These are phyloP conservation scores for Drosophila mulleri DNA, from an alignment of 2,888 invertebrate species.

Conservation along the genomic window DNA sequence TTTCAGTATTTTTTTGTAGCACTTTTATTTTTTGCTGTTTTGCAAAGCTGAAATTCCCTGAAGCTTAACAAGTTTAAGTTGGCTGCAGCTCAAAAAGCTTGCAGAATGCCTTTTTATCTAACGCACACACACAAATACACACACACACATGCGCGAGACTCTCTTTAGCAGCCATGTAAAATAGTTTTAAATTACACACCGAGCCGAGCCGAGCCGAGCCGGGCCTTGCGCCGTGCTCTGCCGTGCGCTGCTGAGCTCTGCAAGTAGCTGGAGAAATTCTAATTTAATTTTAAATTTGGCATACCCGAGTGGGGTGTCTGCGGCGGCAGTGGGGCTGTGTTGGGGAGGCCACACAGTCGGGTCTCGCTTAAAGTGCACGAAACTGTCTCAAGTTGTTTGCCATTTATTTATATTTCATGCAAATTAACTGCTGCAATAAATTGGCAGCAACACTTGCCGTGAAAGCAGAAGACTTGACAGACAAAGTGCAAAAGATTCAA, in stretches of 20 bases:
- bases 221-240: background rate
- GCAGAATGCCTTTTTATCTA: conserved; percentile 53
- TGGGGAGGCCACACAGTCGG: conserved; percentile 2
- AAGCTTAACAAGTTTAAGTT: conserved; percentile 80
- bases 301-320: conserved; percentile 15
- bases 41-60: conserved; percentile 71
- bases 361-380: conserved; percentile 45
- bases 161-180: conserved; percentile 67
- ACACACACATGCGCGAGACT: conserved; percentile 39
- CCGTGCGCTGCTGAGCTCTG: too few species aligned
- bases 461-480: conserved; percentile 42
- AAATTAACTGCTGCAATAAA: conserved; percentile 79
- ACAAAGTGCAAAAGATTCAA: conserved; percentile 37
- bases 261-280: conserved; percentile 64
- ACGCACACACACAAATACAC: conserved; percentile 20
- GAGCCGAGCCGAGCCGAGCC: conserved; percentile 18
- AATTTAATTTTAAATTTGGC: conserved; percentile 72
- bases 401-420: conserved; percentile 79
- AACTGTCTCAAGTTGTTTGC: conserved; percentile 72
- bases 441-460: conserved; percentile 69
- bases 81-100: conserved; percentile 66
- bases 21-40: conserved; percentile 49
- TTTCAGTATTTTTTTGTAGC: conserved; percentile 41
- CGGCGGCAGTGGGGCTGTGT: background rate
- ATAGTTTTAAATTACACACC: conserved; percentile 77